A percentile compares a stretch with the other conserved stretches of the same genome.
phyloP scores from a whole-genome alignment of 2,888 invertebrate species.

The Leptinotarsa juncta region DNA sequence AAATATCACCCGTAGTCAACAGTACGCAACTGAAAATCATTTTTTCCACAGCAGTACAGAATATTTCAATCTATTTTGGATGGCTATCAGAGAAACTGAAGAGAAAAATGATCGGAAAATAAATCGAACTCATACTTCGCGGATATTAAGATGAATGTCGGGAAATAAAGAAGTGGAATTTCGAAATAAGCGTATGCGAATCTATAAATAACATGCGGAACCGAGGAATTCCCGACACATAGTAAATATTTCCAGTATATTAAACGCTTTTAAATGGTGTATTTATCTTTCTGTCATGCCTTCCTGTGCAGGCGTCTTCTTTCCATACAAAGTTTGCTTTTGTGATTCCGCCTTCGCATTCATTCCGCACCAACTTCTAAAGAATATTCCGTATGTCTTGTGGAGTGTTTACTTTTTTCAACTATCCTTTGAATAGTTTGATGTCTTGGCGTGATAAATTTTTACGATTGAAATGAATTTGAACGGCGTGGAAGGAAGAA shows the following conservation, averaged over 20 bases:
- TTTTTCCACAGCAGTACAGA: too few relatives aligned
- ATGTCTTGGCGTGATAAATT: constrained; percentile 14
- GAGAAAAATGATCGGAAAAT: not conserved
- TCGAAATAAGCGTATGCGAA: constrained; percentile 45
- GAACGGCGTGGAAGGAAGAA: not conserved
- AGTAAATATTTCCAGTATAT: constrained; percentile 53
- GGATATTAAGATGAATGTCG: constrained; percentile 1
- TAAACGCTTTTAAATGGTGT: constrained; percentile 57
- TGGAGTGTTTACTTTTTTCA: constrained; percentile 17
- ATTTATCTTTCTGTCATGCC: constrained; percentile 59
- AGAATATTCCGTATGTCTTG: constrained; percentile 55
- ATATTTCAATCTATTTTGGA: not conserved
- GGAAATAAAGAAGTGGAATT: constrained; percentile 22
- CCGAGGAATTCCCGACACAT: constrained; percentile 49
- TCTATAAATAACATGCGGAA: constrained; percentile 51
- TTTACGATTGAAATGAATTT: constrained; percentile 11
- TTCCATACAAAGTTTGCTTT: constrained; percentile 60
- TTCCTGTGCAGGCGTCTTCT: constrained; percentile 57
- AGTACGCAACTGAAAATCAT: too few relatives aligned
- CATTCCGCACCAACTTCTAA: constrained; percentile 50
- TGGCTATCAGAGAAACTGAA: not conserved
- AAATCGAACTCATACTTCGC: constrained; percentile 13
- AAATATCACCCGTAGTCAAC: too few relatives aligned
- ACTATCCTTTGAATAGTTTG: constrained; percentile 27
- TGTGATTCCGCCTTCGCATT: constrained; percentile 61